Conservation (phyloP, 2,797 vertebrate genomes). For the Aratinga solstitialis region DNA sequence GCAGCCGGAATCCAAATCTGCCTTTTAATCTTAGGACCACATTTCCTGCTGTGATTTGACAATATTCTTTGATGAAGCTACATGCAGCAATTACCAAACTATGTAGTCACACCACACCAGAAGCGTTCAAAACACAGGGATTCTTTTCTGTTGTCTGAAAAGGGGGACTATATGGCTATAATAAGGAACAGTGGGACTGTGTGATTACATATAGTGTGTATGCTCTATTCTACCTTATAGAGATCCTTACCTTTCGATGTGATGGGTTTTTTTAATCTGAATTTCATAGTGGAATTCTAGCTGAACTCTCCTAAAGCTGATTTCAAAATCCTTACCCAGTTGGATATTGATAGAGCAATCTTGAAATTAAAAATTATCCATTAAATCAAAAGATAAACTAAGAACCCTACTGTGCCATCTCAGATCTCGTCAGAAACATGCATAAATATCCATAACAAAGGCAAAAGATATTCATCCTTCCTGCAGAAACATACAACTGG, state of each 20-base stretch:
- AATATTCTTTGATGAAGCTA: constrained; percentile 18
- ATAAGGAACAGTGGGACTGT: background rate
- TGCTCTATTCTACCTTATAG: background rate
- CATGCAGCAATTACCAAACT: background rate
- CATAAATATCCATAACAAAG: background rate
- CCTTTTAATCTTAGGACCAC: background rate
- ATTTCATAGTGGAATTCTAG: background rate
- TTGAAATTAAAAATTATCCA: background rate
- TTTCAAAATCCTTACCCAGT: background rate
- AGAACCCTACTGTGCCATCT: background rate
- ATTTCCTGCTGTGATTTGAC: background rate
- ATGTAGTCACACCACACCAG: background rate
- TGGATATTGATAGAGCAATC: background rate
- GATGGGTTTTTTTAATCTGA: background rate
- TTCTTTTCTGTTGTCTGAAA: background rate
- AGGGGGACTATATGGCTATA: background rate
- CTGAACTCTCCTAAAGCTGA: background rate
- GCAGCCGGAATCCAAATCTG: background rate
- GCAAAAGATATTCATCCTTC: background rate
- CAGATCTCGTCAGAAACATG: background rate
- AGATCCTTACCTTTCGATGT: background rate
- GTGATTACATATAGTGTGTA: background rate
- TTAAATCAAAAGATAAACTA: background rate
- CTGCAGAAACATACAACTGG: background rate
- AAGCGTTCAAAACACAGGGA: background rate